Evolutionary conservation across 2,113 vertebrate genomes (phyloP).

Genomic region (Sturnus vulgaris): DNA sequence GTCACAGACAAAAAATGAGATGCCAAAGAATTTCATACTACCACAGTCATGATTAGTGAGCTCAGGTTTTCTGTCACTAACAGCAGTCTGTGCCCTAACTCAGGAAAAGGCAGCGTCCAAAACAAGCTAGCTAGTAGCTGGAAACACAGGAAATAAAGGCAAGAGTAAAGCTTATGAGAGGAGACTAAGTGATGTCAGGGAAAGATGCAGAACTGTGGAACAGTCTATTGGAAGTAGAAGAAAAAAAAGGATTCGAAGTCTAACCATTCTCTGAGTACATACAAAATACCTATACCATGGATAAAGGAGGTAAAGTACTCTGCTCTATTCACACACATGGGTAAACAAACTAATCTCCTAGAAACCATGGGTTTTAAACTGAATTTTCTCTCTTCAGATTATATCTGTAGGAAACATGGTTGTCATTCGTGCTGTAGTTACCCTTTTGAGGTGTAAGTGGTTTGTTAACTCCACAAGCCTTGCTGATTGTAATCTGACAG

Average conservation of each 20-base stretch:
- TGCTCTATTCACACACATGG: background rate
- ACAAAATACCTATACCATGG: background rate
- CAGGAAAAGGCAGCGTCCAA: background rate
- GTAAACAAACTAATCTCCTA: background rate
- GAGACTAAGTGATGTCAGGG: background rate
- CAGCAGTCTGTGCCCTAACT: background rate
- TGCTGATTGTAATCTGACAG: background rate
- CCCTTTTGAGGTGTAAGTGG: background rate
- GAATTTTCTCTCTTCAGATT: background rate
- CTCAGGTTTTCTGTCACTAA: background rate
- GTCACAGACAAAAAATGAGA: background rate
- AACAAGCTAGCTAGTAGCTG: background rate
- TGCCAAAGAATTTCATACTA: background rate
- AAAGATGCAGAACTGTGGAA: background rate
- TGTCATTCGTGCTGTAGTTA: background rate
- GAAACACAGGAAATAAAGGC: constrained; percentile 8
- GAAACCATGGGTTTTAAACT: background rate
- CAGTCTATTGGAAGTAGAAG: background rate
- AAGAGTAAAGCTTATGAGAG: background rate
- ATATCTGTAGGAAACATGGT: background rate
- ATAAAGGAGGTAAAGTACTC: background rate
- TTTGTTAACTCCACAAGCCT: background rate
- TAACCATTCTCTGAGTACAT: background rate
- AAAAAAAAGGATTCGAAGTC: background rate
- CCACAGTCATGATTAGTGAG: rapidly evolving